These are phyloP conservation scores for Drosophila lini DNA, from an alignment of 1,140 invertebrate genomes.

Conservation along the genomic window DNA sequence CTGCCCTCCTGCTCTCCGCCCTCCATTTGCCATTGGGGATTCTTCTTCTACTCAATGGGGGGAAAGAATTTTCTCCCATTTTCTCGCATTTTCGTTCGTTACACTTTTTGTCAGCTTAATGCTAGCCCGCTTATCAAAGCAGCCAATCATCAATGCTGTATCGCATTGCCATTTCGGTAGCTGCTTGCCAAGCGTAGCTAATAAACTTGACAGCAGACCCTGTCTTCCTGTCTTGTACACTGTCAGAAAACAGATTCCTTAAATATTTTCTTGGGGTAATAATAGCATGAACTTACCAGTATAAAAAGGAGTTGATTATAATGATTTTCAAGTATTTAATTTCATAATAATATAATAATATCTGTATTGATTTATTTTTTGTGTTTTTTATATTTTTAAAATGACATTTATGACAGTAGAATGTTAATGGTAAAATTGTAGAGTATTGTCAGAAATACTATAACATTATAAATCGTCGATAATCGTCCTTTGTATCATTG, in stretches of 20 bases:
- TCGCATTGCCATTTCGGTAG: slow-evolving; percentile 48
- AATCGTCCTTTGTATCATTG: no score
- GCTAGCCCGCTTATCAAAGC: slow-evolving; percentile 71
- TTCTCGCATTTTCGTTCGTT: slow-evolving; percentile 62
- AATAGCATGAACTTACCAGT: no score
- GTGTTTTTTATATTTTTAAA: not conserved
- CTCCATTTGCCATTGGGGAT: slow-evolving; percentile 18
- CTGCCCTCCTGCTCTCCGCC: slow-evolving; percentile 40
- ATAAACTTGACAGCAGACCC: slow-evolving; percentile 69
- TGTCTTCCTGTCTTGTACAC: slow-evolving; percentile 6
- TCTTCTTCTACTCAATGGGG: not conserved
- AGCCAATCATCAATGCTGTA: slow-evolving; percentile 79
- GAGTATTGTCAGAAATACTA: no score
- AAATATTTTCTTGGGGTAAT: no score
- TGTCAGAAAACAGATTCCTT: not conserved
- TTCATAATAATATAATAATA: no score
- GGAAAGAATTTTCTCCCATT: slow-evolving; percentile 23
- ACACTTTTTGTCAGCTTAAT: slow-evolving; percentile 80
- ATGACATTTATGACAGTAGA: no score
- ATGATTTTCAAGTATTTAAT: no score
- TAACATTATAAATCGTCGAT: no score
- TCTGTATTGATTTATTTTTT: no score
- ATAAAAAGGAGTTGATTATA: no score
- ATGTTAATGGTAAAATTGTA: no score
- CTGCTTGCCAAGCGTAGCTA: slow-evolving; percentile 60